phyloP scores from a whole-genome alignment of 2,113 vertebrate species.

The Myiozetetes cayanensis region DNA sequence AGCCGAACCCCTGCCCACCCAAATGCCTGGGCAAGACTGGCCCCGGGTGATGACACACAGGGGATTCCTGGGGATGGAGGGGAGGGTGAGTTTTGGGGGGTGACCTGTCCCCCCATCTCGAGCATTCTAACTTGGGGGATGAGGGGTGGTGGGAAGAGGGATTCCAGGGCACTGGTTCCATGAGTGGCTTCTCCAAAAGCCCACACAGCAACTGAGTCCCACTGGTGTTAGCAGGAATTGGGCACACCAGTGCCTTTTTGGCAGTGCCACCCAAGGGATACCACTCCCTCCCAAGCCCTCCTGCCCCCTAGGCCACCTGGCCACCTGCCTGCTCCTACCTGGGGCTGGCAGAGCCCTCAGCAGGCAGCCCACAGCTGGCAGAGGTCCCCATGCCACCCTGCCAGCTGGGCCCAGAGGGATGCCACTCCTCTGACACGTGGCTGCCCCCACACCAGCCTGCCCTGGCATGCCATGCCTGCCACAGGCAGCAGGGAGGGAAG shows the following conservation, averaged over 20 bases:
- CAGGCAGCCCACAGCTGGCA: neutral
- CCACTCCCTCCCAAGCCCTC: neutral
- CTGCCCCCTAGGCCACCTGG: accelerated
- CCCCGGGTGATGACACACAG: neutral
- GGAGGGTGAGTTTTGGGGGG: neutral
- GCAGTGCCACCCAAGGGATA: neutral
- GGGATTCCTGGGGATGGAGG: neutral
- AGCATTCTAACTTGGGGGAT: neutral
- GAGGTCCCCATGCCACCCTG: neutral
- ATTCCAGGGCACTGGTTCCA: neutral
- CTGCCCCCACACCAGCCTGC: neutral
- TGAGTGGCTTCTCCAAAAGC: neutral
- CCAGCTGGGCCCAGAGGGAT: neutral
- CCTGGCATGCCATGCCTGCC: neutral
- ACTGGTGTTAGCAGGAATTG: neutral
- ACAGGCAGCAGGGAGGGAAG: neutral
- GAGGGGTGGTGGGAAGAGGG: neutral
- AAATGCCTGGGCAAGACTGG: neutral
- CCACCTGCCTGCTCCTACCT: neutral
- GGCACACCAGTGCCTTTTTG: accelerated
- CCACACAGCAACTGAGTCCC: neutral
- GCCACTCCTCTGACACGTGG: neutral
- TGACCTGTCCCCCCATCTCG: neutral
- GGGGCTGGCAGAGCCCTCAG: neutral
- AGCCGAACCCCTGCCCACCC: neutral